phyloP scores from a whole-genome alignment of 2,888 invertebrate genomes.

The Lithophane socia region DNA sequence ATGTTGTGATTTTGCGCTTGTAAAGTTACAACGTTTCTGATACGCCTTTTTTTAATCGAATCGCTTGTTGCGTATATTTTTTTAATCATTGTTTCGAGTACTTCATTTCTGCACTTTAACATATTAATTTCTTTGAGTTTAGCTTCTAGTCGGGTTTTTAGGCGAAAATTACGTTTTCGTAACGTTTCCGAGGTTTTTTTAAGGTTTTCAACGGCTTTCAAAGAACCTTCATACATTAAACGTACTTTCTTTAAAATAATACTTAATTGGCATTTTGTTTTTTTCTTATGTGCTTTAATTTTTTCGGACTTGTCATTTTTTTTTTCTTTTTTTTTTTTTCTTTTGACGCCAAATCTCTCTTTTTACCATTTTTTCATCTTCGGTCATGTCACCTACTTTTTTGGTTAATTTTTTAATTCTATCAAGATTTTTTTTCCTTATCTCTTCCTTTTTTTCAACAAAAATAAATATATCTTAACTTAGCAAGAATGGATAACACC shows the following conservation, averaged over 20 bases:
- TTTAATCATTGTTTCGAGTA: neutral
- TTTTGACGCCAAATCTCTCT: neutral
- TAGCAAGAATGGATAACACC: too few relatives aligned
- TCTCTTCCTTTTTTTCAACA: constrained; percentile 4
- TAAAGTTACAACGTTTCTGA: neutral
- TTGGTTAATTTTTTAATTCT: constrained; percentile 8
- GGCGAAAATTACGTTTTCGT: constrained; percentile 16
- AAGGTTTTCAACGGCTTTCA: constrained; percentile 7
- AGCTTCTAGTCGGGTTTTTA: constrained; percentile 8
- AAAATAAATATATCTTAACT: too few relatives aligned
- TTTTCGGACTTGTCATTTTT: neutral
- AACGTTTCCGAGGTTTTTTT: constrained; percentile 15
- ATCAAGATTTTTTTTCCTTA: constrained; percentile 5
- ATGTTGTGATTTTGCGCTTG: neutral
- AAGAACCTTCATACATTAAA: neutral
- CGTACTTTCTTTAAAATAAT: constrained; percentile 5
- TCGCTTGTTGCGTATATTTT: neutral
- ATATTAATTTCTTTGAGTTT: neutral
- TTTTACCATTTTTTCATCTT: constrained; percentile 4
- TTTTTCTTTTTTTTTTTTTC: neutral
- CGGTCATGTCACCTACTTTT: constrained; percentile 3
- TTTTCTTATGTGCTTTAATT: neutral
- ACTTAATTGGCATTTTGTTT: constrained; percentile 1
- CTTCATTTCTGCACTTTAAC: constrained; percentile 4
- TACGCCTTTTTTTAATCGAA: constrained; percentile 2